A percentile compares a stretch with the other conserved stretches of the same genome.
Conservation (phyloP, 53 echinoderm and acorn worm species). For the Hippasteria phrygiana region DNA sequence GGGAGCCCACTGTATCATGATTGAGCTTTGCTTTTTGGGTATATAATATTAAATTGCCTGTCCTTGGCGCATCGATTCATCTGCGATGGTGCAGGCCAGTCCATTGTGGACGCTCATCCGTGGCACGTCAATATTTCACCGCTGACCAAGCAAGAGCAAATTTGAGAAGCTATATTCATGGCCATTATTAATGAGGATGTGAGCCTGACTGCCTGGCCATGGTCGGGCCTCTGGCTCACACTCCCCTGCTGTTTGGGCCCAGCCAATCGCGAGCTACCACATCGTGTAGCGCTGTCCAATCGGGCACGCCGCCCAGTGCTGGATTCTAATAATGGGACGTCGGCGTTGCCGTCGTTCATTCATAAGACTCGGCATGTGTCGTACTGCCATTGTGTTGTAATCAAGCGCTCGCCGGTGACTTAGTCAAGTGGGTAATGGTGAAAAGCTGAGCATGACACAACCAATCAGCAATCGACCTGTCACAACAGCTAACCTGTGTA, state of each 20-base stretch:
- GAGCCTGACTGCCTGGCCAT: conserved; percentile 45
- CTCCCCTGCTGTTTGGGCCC: conserved; percentile 39
- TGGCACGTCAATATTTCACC: conserved; percentile 67
- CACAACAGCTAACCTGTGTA: conserved; percentile 41
- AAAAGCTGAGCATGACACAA: conserved; percentile 56
- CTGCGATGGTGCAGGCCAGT: conserved; percentile 29
- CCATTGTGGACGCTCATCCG: conserved; percentile 60
- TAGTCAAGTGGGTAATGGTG: conserved; percentile 63
- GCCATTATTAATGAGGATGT: conserved; percentile 69
- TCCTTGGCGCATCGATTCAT: conserved; percentile 65
- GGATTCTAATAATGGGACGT: conserved; percentile 23
- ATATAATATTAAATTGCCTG: conserved; percentile 63
- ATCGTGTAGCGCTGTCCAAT: conserved; percentile 33
- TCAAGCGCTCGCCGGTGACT: conserved; percentile 41
- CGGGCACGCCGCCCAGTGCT: conserved; percentile 1
- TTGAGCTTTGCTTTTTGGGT: conserved; percentile 64
- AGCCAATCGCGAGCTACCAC: conserved; percentile 50
- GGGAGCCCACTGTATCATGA: conserved; percentile 30
- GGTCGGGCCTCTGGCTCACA: background rate
- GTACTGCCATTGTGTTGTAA: conserved; percentile 50
- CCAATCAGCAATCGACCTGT: conserved; percentile 55
- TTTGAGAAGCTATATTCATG: conserved; percentile 69
- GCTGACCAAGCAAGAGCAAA: conserved; percentile 66
- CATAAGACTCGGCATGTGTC: conserved; percentile 14
- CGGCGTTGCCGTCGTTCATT: conserved; percentile 9